phyloP scores from a whole-genome alignment of 2,888 invertebrate genomes.

The Hirtodrosophila histrioides region DNA sequence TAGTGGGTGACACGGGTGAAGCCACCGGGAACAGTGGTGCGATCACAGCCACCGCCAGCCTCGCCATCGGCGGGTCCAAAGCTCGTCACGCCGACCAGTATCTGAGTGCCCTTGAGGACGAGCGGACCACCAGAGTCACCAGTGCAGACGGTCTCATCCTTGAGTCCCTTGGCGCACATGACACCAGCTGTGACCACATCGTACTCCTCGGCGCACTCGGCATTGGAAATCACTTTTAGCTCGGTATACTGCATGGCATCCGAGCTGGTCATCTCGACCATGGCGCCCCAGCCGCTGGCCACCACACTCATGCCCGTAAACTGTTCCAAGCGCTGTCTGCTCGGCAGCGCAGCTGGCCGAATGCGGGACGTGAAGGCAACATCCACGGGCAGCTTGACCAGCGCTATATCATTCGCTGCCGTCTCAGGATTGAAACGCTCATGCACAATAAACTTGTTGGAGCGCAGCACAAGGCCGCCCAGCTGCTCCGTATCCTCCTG shows the following conservation, averaged over 20 bases:
- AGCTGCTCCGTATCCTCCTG: slow-evolving; percentile 72
- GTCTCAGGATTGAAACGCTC: slow-evolving; percentile 78
- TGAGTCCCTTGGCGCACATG: slow-evolving; percentile 82
- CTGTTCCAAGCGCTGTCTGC: slow-evolving; percentile 46
- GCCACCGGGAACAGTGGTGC: slow-evolving; percentile 81
- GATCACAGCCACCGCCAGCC: slow-evolving; percentile 78
- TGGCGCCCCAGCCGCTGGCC: slow-evolving; percentile 83
- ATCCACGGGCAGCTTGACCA: slow-evolving; percentile 80
- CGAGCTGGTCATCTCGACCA: slow-evolving; percentile 72
- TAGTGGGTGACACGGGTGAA: slow-evolving; percentile 83
- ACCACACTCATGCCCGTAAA: slow-evolving; percentile 78
- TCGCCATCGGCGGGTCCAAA: slow-evolving; percentile 81
- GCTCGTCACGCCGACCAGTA: slow-evolving; percentile 83
- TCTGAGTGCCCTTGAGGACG: slow-evolving; percentile 76
- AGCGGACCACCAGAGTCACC: slow-evolving; percentile 84
- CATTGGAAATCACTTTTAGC: slow-evolving; percentile 81
- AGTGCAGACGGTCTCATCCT: slow-evolving; percentile 82
- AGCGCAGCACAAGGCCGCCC: slow-evolving; percentile 76
- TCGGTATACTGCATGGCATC: slow-evolving; percentile 83
- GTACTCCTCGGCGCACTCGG: slow-evolving; percentile 79
- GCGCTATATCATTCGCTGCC: slow-evolving; percentile 83
- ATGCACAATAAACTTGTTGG: slow-evolving; percentile 82
- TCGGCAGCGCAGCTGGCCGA: slow-evolving; percentile 80
- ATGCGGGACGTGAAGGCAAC: slow-evolving; percentile 78
- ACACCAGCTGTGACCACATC: slow-evolving; percentile 81